A percentile compares a stretch with the other conserved stretches of the same genome.
phyloP scores from a whole-genome alignment of 2,888 invertebrate species.

The Catocala fraxini region DNA sequence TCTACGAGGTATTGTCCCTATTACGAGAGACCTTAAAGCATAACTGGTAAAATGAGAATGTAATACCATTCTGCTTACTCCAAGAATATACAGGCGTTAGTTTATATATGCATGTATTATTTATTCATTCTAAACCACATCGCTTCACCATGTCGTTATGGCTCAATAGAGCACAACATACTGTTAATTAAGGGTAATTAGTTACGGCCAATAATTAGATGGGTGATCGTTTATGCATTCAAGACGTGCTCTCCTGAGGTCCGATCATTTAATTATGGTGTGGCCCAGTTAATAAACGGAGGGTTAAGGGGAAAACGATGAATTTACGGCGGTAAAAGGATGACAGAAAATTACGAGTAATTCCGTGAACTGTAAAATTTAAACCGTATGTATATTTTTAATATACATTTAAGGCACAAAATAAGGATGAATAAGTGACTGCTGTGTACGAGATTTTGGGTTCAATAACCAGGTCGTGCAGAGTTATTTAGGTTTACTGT shows the following conservation, averaged over 20 bases:
- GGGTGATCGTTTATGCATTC: constrained; percentile 21
- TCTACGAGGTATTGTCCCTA: no score
- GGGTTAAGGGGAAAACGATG: not conserved
- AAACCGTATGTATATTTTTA: no score
- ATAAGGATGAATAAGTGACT: no score
- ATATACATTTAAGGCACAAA: no score
- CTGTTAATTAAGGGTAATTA: constrained; percentile 23
- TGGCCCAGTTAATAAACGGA: constrained; percentile 1
- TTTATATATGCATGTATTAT: no score
- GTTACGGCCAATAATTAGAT: constrained; percentile 17
- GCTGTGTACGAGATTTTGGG: no score
- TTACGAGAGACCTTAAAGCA: no score
- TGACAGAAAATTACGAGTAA: not conserved
- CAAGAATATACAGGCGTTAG: no score
- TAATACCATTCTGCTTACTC: no score
- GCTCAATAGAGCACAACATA: constrained; percentile 14
- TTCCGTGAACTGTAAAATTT: not conserved
- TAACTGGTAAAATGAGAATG: no score
- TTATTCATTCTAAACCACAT: not conserved
- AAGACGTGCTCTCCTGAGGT: constrained; percentile 10
- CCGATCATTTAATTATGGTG: constrained; percentile 8
- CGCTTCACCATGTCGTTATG: not conserved
- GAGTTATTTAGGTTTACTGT: no score
- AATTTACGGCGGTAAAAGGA: not conserved
- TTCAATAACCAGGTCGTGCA: no score